phyloP scores from a whole-genome alignment of 2,797 vertebrate genomes.

The Alfaro cultratus region DNA sequence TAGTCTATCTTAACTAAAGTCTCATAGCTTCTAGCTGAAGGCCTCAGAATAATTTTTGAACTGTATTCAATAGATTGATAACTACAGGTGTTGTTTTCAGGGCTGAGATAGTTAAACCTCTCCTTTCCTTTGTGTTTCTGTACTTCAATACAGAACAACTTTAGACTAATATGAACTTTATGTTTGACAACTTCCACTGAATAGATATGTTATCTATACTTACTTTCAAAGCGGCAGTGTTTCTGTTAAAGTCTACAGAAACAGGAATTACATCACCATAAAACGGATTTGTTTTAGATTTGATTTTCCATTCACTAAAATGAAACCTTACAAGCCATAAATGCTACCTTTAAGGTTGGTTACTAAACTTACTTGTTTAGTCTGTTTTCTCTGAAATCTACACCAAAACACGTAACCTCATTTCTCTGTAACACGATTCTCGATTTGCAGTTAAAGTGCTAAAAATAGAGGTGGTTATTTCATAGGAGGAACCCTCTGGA shows the following conservation, averaged over 20 bases:
- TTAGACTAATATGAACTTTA: not conserved
- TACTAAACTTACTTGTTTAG: not conserved
- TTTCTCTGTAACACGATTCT: slow-evolving; percentile 26
- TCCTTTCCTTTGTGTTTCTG: not conserved
- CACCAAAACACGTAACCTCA: slow-evolving; percentile 4
- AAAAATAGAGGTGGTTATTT: slow-evolving; percentile 61
- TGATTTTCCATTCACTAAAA: not conserved
- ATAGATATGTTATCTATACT: not conserved
- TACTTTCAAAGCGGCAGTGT: not conserved
- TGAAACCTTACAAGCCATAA: not conserved
- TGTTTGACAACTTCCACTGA: not conserved
- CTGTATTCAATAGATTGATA: not conserved
- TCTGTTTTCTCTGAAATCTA: slow-evolving; percentile 10
- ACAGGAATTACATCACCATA: not conserved
- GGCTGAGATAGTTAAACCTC: not conserved
- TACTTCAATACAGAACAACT: not conserved
- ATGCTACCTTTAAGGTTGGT: not conserved
- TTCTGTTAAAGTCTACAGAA: not conserved
- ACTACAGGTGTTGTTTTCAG: not conserved
- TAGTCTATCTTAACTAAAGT: not conserved
- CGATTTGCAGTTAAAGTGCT: slow-evolving; percentile 29
- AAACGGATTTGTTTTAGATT: not conserved
- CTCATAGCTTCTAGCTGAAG: not conserved
- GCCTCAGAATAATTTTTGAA: not conserved
- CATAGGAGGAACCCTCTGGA: slow-evolving; percentile 25